Evolutionary conservation across 2,888 invertebrate species (phyloP).

Genomic region (Alloplasta piceator): DNA sequence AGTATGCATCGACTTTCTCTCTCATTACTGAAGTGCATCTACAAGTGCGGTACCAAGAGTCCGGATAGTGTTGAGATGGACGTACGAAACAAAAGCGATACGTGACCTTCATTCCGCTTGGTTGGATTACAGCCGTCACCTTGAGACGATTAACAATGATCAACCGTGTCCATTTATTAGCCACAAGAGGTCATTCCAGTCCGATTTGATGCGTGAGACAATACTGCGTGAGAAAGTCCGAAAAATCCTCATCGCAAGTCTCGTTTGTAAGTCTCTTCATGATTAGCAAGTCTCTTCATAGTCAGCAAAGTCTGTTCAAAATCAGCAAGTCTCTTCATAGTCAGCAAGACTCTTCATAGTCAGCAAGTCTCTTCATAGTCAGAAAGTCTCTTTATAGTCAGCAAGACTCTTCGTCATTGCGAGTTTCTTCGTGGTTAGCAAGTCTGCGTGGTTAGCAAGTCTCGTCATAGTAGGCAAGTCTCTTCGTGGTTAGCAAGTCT

Average conservation of each 20-base stretch:
- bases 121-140: constrained; percentile 7
- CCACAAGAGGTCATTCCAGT: constrained; percentile 45
- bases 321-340: too few species aligned
- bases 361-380: too few species aligned
- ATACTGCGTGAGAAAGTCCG: constrained; percentile 33
- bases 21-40: constrained; percentile 4
- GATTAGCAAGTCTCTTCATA: not conserved
- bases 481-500: too few species aligned
- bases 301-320: too few species aligned
- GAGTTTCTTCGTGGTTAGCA: too few species aligned
- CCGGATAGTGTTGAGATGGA: too few species aligned
- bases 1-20: constrained; percentile 17
- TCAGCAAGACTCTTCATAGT: too few species aligned
- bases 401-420: too few species aligned
- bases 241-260: constrained; percentile 15
- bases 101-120: constrained; percentile 59
- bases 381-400: too few species aligned
- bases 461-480: too few species aligned
- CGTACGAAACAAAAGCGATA: constrained; percentile 47
- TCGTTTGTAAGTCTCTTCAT: not conserved
- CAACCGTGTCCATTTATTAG: constrained; percentile 46
- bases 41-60: constrained; percentile 3
- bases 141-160: constrained; percentile 29
- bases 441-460: too few species aligned
- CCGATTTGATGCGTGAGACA: constrained; percentile 33